A percentile compares a stretch with the other conserved stretches of the same genome.
Evolutionary conservation across 1,140 invertebrate genomes (phyloP).

Genomic region (Chymomyza costata): DNA sequence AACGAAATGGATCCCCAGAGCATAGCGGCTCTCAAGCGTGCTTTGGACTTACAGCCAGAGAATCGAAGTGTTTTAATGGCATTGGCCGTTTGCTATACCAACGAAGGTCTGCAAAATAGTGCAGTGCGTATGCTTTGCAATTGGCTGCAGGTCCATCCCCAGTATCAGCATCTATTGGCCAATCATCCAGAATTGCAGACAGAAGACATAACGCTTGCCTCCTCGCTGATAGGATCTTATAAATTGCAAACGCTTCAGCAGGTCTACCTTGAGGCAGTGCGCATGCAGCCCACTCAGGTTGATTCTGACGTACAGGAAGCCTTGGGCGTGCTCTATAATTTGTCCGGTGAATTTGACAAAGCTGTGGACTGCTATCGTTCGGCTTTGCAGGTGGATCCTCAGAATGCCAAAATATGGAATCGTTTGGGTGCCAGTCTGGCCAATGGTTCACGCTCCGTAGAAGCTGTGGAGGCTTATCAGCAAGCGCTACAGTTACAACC

Average conservation of each 20-base stretch:
- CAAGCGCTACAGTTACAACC: constrained; percentile 93
- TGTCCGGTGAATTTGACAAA: constrained; percentile 95
- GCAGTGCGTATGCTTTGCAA: constrained; percentile 84
- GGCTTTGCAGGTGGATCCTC: constrained; percentile 87
- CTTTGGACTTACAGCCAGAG: constrained; percentile 86
- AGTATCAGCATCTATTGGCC: constrained; percentile 85
- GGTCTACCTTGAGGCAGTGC: constrained; percentile 90
- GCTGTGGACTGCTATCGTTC: constrained; percentile 96
- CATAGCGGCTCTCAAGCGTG: constrained; percentile 91
- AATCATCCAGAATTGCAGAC: constrained; percentile 72
- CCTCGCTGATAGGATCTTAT: constrained; percentile 55
- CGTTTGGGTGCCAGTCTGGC: constrained; percentile 96
- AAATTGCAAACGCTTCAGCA: constrained; percentile 82
- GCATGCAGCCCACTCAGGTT: constrained; percentile 84
- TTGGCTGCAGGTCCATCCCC: constrained; percentile 91
- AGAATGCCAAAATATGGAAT: constrained; percentile 98
- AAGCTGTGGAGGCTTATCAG: constrained; percentile 97
- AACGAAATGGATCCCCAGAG: constrained; percentile 84
- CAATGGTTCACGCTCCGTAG: constrained; percentile 94
- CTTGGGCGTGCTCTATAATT: constrained; percentile 95
- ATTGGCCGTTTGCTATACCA: constrained; percentile 95
- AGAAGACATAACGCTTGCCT: constrained; percentile 36
- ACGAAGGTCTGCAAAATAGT: constrained; percentile 90
- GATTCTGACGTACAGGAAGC: constrained; percentile 98
- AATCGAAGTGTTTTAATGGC: constrained; percentile 92